Conservation (phyloP, 2,797 vertebrate species). For the Oryzias sinensis region DNA sequence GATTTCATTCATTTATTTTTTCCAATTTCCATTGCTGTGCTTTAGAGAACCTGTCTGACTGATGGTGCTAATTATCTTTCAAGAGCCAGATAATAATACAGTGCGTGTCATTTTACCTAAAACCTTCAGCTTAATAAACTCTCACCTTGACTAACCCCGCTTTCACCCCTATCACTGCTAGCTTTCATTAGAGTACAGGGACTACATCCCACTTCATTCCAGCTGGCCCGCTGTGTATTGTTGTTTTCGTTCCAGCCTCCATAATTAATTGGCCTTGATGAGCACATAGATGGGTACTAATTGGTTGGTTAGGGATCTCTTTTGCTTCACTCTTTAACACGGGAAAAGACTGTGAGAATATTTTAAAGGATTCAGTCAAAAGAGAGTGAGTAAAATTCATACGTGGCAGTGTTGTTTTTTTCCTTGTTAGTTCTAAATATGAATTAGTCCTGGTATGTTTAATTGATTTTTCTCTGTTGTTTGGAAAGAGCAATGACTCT, state of each 20-base stretch:
- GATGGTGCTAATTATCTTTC: conserved; percentile 47
- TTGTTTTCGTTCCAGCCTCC: conserved; percentile 54
- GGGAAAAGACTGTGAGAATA: conserved; percentile 26
- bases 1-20: conserved; percentile 34
- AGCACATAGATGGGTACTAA: conserved; percentile 60
- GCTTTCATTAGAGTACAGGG: conserved; percentile 34
- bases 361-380: conserved; percentile 46
- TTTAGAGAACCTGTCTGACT: conserved; percentile 24
- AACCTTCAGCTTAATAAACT: conserved; percentile 47
- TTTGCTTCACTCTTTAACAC: conserved; percentile 51
- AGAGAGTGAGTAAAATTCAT: conserved; percentile 17
- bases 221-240: conserved; percentile 27
- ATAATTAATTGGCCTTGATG: conserved; percentile 71
- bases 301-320: conserved; percentile 64
- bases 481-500: too few species aligned
- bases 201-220: conserved; percentile 28
- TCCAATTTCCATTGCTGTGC: conserved; percentile 18
- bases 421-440: conserved; percentile 29
- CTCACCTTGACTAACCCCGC: conserved; percentile 52
- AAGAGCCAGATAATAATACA: conserved; percentile 43
- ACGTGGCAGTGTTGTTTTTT: conserved; percentile 3
- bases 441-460: conserved; percentile 10
- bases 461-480: neutral
- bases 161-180: conserved; percentile 40
- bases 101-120: conserved; percentile 19